These are phyloP conservation scores for Agelaius tricolor DNA, from an alignment of 2,113 vertebrate species.

Conservation along the genomic window DNA sequence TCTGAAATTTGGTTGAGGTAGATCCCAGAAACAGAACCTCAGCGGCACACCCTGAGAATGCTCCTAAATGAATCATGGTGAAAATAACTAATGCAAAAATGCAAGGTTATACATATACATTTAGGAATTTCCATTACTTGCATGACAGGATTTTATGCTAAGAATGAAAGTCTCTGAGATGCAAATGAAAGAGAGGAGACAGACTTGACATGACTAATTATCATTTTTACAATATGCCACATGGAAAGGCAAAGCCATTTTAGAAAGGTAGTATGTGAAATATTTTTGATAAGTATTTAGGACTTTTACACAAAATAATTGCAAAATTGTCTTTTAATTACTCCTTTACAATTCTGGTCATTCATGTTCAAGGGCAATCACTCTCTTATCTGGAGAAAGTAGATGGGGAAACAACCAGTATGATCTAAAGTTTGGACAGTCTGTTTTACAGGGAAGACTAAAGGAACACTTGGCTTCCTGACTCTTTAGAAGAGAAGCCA, in stretches of 20 bases:
- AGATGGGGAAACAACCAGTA: neutral
- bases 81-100: neutral
- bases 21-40: neutral
- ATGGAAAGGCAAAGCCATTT: neutral
- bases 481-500: neutral
- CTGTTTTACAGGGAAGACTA: neutral
- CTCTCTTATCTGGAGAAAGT: neutral
- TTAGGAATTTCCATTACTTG: neutral
- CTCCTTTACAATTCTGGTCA: neutral
- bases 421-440: neutral
- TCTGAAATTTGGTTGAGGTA: neutral
- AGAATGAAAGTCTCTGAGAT: neutral
- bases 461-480: neutral
- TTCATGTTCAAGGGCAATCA: neutral
- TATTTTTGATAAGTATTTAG: neutral
- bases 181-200: neutral
- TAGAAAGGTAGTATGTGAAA: neutral
- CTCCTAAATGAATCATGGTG: neutral
- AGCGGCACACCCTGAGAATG: neutral
- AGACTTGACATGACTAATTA: neutral
- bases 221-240: neutral
- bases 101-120: neutral
- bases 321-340: neutral
- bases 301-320: neutral
- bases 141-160: neutral